Percentiles rank a stretch among this genome's conserved stretches.
These are phyloP conservation scores for Pachymerium ferrugineum DNA, from an alignment of 2,888 invertebrate species.

Conservation along the genomic window DNA sequence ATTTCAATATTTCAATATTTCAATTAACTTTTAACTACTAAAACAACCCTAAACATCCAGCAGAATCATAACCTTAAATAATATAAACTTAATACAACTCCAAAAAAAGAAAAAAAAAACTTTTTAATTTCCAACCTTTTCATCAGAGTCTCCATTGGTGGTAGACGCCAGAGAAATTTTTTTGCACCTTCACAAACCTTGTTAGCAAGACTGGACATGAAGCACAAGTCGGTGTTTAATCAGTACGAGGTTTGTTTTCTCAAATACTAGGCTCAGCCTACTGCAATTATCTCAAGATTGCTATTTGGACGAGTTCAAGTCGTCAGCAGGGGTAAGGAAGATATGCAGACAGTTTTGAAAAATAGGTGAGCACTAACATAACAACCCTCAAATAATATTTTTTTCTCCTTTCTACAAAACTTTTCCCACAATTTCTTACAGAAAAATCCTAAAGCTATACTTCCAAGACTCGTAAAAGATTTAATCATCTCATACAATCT, in stretches of 20 bases:
- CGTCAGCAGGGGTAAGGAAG: neutral
- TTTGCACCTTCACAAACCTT: conserved; percentile 20
- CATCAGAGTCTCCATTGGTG: conserved; percentile 20
- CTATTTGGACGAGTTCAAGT: conserved; percentile 15
- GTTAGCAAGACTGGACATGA: conserved; percentile 15
- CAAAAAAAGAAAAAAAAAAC: neutral
- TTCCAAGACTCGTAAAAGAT: too few relatives aligned
- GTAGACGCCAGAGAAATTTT: conserved; percentile 16
- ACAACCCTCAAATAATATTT: neutral
- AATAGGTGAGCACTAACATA: conserved; percentile 23
- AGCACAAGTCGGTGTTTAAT: conserved; percentile 23
- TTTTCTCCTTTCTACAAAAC: neutral
- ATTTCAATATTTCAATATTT: too few relatives aligned
- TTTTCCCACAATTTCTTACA: neutral
- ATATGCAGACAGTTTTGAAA: conserved; percentile 16
- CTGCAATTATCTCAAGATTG: conserved; percentile 17
- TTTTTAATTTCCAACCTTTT: conserved; percentile 24
- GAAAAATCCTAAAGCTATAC: too few relatives aligned
- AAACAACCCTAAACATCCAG: too few relatives aligned
- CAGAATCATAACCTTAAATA: neutral
- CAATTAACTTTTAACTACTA: too few relatives aligned
- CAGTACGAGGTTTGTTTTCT: conserved; percentile 27
- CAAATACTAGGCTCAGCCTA: conserved; percentile 27
- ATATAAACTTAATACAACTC: neutral
- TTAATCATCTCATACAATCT: too few relatives aligned